A percentile compares a stretch with the other conserved stretches of the same genome.
Conservation (phyloP, 2,113 vertebrate genomes). For the Tragelaphus strepsiceros region DNA sequence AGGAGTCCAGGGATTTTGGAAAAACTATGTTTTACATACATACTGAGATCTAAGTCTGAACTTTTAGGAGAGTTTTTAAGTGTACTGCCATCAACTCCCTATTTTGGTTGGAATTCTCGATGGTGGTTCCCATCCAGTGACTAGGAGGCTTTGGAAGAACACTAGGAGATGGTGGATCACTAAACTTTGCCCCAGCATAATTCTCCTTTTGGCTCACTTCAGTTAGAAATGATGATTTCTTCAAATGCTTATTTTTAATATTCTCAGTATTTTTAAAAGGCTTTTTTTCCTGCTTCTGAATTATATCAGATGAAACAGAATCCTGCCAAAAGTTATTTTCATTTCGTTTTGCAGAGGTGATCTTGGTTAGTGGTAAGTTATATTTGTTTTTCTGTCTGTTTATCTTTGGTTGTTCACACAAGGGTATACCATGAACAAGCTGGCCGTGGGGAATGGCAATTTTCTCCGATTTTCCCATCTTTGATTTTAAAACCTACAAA, state of each 20-base stretch:
- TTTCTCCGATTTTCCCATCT: conserved; percentile 86
- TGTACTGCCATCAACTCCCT: conserved; percentile 92
- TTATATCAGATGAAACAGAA: conserved; percentile 69
- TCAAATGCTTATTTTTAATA: conserved; percentile 75
- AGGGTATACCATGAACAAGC: conserved; percentile 78
- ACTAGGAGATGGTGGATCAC: conserved; percentile 94
- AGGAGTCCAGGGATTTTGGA: conserved; percentile 49
- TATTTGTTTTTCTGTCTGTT: conserved; percentile 84
- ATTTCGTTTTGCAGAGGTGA: conserved; percentile 77
- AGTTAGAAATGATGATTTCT: conserved; percentile 69
- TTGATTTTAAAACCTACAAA: conserved; percentile 88
- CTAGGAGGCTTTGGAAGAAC: conserved; percentile 95
- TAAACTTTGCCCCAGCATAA: conserved; percentile 96
- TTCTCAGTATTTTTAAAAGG: conserved; percentile 83
- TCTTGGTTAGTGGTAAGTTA: conserved; percentile 72
- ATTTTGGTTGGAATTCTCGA: conserved; percentile 81
- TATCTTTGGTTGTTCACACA: conserved; percentile 81
- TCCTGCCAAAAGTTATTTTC: conserved; percentile 82
- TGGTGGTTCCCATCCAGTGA: conserved; percentile 90
- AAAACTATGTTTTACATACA: conserved; percentile 62
- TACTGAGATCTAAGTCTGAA: conserved; percentile 80
- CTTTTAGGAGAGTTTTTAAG: conserved; percentile 93
- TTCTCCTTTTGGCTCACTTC: conserved; percentile 88
- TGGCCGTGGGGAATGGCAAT: conserved; percentile 76
- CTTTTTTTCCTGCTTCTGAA: conserved; percentile 83